These are phyloP conservation scores for Odocoileus virginianus DNA, from an alignment of 2,113 vertebrate species.

Conservation along the genomic window DNA sequence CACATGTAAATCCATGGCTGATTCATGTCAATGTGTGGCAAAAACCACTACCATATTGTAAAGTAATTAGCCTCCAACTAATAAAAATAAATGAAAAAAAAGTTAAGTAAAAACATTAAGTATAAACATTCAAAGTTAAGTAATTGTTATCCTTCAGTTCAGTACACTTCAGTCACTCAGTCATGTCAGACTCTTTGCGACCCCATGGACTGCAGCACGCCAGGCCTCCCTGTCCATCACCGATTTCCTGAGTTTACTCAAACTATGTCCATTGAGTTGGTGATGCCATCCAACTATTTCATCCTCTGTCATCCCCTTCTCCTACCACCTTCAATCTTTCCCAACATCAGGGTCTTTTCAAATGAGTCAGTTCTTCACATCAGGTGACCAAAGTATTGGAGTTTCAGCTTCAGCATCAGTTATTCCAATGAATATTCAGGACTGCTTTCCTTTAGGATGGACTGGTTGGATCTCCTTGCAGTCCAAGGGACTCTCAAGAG, in stretches of 20 bases:
- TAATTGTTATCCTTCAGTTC: neutral
- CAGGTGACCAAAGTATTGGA: neutral
- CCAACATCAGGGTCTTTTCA: neutral
- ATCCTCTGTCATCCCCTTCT: neutral
- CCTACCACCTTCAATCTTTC: rapidly evolving
- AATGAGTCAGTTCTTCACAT: neutral
- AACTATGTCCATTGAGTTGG: neutral
- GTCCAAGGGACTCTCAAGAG: neutral
- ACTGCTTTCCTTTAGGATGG: neutral
- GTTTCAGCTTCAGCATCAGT: neutral
- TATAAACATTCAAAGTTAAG: neutral
- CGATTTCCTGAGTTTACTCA: rapidly evolving
- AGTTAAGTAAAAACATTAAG: too few relatives aligned
- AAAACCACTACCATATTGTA: too few relatives aligned
- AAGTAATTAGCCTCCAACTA: too few relatives aligned
- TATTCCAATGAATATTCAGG: neutral
- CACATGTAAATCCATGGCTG: too few relatives aligned
- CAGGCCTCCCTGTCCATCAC: neutral
- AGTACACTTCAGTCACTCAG: neutral
- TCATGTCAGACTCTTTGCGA: rapidly evolving
- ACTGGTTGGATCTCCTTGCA: neutral
- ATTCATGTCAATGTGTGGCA: too few relatives aligned
- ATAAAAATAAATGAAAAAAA: too few relatives aligned
- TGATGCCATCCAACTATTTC: neutral
- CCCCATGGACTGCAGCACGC: rapidly evolving